These are phyloP conservation scores for Percopsis omiscomaycus DNA, from an alignment of 2,797 vertebrate species.

Conservation along the genomic window DNA sequence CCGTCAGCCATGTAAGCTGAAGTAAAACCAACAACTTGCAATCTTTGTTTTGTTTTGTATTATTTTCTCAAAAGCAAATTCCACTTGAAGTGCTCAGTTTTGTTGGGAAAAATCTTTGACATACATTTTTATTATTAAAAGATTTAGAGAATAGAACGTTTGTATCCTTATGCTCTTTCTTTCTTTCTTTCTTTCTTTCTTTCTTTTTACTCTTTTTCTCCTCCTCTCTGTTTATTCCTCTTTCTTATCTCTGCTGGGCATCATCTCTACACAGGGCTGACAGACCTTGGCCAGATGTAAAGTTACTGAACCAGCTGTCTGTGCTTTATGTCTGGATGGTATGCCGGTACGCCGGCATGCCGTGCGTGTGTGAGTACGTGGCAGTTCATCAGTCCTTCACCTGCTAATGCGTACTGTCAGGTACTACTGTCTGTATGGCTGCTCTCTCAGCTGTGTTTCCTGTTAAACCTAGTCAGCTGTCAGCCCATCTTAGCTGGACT, in stretches of 20 bases:
- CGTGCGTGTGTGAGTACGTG: conserved; percentile 6
- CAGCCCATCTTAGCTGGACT: conserved; percentile 11
- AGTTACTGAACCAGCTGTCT: conserved; percentile 41
- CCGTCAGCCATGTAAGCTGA: conserved; percentile 17
- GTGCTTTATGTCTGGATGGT: conserved; percentile 32
- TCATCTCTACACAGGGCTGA: conserved; percentile 3
- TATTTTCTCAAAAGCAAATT: conserved; percentile 16
- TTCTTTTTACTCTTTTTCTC: no score
- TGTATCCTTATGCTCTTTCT: no score
- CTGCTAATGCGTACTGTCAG: conserved; percentile 41
- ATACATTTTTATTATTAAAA: neutral
- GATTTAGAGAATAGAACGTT: neutral
- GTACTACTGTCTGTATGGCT: conserved; percentile 6
- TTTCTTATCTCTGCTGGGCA: conserved; percentile 5
- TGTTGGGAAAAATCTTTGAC: conserved; percentile 2
- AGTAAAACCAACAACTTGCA: conserved; percentile 20
- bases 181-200: no score
- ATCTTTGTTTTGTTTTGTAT: conserved; percentile 23
- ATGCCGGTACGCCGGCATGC: conserved; percentile 24
- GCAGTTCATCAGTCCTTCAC: conserved; percentile 36
- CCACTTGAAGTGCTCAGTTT: conserved; percentile 3
- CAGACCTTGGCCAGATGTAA: conserved; percentile 42
- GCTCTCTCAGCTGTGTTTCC: conserved; percentile 32
- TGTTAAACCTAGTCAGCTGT: conserved; percentile 26
- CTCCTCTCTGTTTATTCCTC: neutral